Evolutionary conservation across 2,113 vertebrate species (phyloP).

Genomic region (Jaculus jaculus): DNA sequence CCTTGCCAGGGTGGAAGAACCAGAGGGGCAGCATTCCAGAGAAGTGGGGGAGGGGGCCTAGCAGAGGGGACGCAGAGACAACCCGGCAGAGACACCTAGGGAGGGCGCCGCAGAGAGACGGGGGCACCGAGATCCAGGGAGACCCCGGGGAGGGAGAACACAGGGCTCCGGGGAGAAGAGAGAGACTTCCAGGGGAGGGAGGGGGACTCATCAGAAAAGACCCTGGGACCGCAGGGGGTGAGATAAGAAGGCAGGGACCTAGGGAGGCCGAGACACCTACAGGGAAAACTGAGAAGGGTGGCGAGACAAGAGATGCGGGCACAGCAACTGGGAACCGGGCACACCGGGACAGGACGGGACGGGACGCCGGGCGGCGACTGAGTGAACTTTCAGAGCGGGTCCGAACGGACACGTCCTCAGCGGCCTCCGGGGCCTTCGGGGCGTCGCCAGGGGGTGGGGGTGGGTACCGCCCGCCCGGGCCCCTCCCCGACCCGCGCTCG

Average conservation of each 20-base stretch:
- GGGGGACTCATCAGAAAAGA: background rate
- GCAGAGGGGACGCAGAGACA: background rate
- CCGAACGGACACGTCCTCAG: conserved; percentile 68
- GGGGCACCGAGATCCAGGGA: background rate
- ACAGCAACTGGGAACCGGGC: conserved; percentile 9
- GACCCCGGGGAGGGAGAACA: background rate
- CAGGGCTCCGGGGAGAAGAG: background rate
- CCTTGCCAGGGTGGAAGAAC: conserved; percentile 66
- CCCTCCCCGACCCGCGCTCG: background rate
- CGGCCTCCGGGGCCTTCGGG: conserved; percentile 21
- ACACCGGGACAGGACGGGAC: conserved; percentile 26
- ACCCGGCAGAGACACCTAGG: background rate
- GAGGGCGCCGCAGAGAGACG: background rate
- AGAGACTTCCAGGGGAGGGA: background rate
- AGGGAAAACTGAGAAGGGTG: background rate
- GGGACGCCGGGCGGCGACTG: conserved; percentile 58
- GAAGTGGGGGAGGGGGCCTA: background rate
- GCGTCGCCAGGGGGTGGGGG: background rate
- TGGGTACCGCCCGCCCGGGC: background rate
- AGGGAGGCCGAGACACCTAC: background rate
- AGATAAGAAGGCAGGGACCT: background rate
- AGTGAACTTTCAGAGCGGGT: conserved; percentile 77
- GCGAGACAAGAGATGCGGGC: background rate
- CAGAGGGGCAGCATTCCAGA: conserved; percentile 78
- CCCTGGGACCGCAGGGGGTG: background rate